Evolutionary conservation across 2,113 vertebrate genomes (phyloP).

Genomic region (Rattus rattus): DNA sequence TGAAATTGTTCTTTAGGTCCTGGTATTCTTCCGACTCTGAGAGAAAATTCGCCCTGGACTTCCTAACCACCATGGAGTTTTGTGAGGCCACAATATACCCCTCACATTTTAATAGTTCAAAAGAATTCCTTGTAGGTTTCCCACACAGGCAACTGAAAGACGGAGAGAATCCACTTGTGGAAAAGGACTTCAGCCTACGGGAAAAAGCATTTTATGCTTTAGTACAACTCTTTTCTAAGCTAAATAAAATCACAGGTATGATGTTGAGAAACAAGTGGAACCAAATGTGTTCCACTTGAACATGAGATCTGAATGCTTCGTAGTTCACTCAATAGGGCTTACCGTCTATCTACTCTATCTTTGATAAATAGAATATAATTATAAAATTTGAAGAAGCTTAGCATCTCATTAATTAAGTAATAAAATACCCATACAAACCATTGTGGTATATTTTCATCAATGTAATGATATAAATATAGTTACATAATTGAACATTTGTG

Average conservation of each 20-base stretch:
- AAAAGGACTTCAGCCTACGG: not conserved
- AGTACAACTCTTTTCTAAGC: not conserved
- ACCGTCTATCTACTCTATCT: not conserved
- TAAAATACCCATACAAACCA: not conserved
- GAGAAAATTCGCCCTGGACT: not conserved
- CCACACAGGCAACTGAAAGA: not conserved
- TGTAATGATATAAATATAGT: not conserved
- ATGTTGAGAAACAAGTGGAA: not conserved
- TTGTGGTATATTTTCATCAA: not conserved
- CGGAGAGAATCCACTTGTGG: accelerated
- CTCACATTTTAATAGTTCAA: not conserved
- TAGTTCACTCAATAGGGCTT: not conserved
- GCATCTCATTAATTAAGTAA: not conserved
- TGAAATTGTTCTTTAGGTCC: not conserved
- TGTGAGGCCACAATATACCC: not conserved
- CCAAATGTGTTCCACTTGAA: not conserved
- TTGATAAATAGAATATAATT: not conserved
- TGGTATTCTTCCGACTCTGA: not conserved
- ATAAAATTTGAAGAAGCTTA: not conserved
- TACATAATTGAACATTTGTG: not conserved
- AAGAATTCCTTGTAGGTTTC: not conserved
- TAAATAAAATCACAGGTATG: not conserved
- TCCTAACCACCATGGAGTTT: not conserved
- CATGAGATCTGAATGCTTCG: not conserved
- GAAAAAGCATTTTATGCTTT: not conserved